Percentiles rank a stretch among this genome's conserved stretches.
These are phyloP conservation scores for Polyommatus icarus DNA, from an alignment of 2,888 invertebrate genomes.

Conservation along the genomic window DNA sequence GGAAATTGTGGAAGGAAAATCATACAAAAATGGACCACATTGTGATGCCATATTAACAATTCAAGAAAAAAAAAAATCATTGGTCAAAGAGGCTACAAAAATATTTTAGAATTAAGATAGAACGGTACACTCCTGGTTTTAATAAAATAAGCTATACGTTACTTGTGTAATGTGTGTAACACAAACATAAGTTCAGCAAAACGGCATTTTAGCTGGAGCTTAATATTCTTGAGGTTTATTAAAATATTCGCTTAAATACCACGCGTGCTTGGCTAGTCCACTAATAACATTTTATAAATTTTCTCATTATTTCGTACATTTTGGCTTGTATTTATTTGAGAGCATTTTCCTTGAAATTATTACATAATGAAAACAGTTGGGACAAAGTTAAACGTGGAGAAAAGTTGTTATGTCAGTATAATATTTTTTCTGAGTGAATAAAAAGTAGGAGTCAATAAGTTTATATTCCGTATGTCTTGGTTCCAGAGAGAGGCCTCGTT, in stretches of 20 bases:
- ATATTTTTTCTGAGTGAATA: neutral
- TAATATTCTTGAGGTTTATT: constrained; percentile 1
- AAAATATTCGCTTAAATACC: constrained; percentile 11
- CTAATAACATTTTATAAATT: constrained; percentile 13
- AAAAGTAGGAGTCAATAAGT: neutral
- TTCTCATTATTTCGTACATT: constrained; percentile 10
- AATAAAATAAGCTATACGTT: neutral
- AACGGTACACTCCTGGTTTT: neutral
- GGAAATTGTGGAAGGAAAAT: too few species aligned
- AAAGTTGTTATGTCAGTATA: neutral
- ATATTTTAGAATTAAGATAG: neutral
- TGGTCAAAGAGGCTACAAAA: neutral
- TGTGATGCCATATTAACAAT: too few species aligned
- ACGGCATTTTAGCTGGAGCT: neutral
- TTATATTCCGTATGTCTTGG: neutral
- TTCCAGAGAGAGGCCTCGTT: too few species aligned
- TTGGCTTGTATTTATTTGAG: neutral
- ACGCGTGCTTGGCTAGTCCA: constrained; percentile 7
- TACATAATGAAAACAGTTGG: neutral
- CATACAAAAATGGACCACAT: too few species aligned
- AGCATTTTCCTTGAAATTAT: neutral
- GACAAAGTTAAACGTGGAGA: neutral
- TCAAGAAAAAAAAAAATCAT: too few species aligned
- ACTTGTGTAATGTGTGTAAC: neutral
- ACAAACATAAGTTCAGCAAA: constrained; percentile 1